Conservation (phyloP, 2,797 vertebrate genomes). For the Thaleichthys pacificus region DNA sequence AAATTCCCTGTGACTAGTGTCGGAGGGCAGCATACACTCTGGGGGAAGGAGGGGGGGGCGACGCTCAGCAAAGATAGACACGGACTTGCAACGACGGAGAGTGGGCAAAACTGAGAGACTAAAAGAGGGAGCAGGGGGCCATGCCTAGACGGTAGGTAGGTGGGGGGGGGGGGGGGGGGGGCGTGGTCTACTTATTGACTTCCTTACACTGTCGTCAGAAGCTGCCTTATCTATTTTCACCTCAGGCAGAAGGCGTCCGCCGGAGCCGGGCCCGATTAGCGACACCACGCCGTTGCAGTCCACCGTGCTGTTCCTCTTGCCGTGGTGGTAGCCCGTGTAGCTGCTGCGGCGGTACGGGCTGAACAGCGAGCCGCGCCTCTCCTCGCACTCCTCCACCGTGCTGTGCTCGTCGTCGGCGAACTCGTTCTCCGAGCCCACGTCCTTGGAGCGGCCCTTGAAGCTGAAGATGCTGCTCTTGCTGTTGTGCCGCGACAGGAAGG, state of each 20-base stretch:
- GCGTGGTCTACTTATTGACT: slow-evolving; percentile 73
- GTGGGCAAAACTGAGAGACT: slow-evolving; percentile 57
- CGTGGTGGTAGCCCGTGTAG: slow-evolving; percentile 92
- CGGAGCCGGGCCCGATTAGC: slow-evolving; percentile 91
- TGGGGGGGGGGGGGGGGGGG: no score
- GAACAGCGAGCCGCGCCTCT: slow-evolving; percentile 92
- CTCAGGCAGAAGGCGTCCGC: slow-evolving; percentile 98
- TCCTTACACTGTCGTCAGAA: slow-evolving; percentile 84
- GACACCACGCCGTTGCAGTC: slow-evolving; percentile 99
- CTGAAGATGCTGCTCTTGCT: slow-evolving; percentile 99
- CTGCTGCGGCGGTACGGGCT: slow-evolving; percentile 91
- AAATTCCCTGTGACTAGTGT: slow-evolving; percentile 69
- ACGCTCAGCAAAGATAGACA: slow-evolving; percentile 78
- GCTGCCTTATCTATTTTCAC: slow-evolving; percentile 99
- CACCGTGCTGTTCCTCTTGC: slow-evolving; percentile 94
- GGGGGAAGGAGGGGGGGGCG: slow-evolving; percentile 61
- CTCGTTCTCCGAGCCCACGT: slow-evolving; percentile 93
- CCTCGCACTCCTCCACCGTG: slow-evolving; percentile 96
- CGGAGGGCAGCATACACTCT: slow-evolving; percentile 75
- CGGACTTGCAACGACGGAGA: slow-evolving; percentile 71
- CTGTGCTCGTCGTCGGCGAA: slow-evolving; percentile 98
- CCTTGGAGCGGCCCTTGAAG: slow-evolving; percentile 88
- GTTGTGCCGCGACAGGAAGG: slow-evolving; percentile 95
- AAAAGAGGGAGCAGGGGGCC: slow-evolving; percentile 61
- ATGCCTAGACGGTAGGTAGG: slow-evolving; percentile 78